Evolutionary conservation across 2,797 vertebrate species (phyloP), one percentile per base, ranked within the genome.

Genomic region (Zenarchopterus dispar): DNA sequence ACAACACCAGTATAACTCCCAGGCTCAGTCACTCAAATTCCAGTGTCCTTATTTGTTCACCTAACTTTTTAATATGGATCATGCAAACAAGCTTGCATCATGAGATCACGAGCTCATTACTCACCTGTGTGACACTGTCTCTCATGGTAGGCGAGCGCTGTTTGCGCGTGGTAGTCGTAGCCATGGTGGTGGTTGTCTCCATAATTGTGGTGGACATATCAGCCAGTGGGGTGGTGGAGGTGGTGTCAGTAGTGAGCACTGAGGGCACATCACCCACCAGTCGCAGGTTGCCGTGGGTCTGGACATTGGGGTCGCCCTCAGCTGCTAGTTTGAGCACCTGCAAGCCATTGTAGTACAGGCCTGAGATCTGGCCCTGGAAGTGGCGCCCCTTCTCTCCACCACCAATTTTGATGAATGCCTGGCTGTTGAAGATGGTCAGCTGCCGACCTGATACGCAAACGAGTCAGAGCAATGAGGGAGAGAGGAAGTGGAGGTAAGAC

Each of bases 151-250:
- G 95, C 8, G 96, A 98, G 86, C 96, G 95, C 84, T 95, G 95
- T 73, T 96, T 94, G 86, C 96, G 94, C 62, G 96, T 97, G 74
- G 96, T 98, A 52, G 96, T 97, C 47, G 96, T 97, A 81, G 96
- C 96, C 92, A 96, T 97, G 31, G 96, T 97, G 62, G 96, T 98
- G 80, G 96, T 98, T 72, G 96, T 97, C 93, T 97, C 96, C 94
- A 98, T 97, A 86, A 97, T 98, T 53, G 96, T 98, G 88, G 96
- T 96, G 95, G 96, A 97, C 93, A 97, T 97, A 26, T 96, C 96
- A 64, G 96, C 94, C 81, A 97, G 91, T 0, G 96, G 95, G 43
- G 96, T 96, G 88, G 96, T 96, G 79, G 95, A 95, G 70, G 96
- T 97, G 81, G 96, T 96, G 57, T 96, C 95, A 0, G 95, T 95